These are phyloP conservation scores for Drosophila burlai DNA, from an alignment of 1,140 invertebrate genomes.

Conservation along the genomic window DNA sequence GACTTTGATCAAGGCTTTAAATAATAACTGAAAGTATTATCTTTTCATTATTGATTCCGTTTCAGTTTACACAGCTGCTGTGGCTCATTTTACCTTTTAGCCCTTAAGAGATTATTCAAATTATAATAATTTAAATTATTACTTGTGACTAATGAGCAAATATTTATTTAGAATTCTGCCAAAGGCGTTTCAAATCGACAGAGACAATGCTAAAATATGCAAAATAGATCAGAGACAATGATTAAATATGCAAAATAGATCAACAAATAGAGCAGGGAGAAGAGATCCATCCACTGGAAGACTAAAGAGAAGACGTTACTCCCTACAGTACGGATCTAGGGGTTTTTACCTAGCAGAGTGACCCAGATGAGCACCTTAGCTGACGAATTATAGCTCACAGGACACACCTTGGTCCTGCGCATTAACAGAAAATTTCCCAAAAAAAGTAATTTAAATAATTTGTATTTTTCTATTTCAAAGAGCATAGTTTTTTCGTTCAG, in stretches of 20 bases:
- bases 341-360: conserved; percentile 22
- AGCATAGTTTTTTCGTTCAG: conserved; percentile 19
- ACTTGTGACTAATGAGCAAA: conserved; percentile 77
- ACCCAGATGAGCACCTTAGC: conserved; percentile 20
- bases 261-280: conserved; percentile 49
- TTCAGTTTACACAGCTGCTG: conserved; percentile 1
- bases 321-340: not conserved
- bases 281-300: not conserved
- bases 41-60: not conserved
- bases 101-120: conserved; percentile 30
- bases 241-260: conserved; percentile 63
- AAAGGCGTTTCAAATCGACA: conserved; percentile 11
- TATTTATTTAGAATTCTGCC: conserved; percentile 64
- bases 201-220: conserved; percentile 56
- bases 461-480: conserved; percentile 53
- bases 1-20: not conserved
- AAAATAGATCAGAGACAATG: conserved; percentile 65
- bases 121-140: conserved; percentile 76
- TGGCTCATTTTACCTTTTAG: not conserved
- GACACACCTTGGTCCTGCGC: conserved; percentile 27
- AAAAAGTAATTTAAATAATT: conserved; percentile 42
- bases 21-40: not conserved
- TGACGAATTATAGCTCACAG: conserved; percentile 7
- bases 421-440: conserved; percentile 6
- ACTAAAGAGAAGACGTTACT: not conserved